phyloP scores from a whole-genome alignment of 1,140 invertebrate genomes.

The Orussus abietinus region DNA sequence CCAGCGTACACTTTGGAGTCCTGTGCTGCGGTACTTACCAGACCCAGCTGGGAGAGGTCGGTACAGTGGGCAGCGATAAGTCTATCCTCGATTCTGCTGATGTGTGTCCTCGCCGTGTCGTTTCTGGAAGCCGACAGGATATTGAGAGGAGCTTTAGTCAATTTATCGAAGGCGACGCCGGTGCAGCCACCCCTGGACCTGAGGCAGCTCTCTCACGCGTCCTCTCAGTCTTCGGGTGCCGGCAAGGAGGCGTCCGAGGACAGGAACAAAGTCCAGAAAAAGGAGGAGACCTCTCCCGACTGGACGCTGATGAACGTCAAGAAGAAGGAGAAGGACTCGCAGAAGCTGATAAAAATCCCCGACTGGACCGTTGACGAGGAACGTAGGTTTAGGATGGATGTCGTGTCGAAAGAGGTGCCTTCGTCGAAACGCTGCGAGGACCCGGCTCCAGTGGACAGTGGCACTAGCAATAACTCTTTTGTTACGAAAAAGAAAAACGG shows the following conservation, averaged over 20 bases:
- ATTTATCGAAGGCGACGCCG: conserved; percentile 48
- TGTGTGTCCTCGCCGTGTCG: conserved; percentile 66
- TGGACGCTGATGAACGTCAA: conserved; percentile 38
- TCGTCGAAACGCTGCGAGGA: conserved; percentile 25
- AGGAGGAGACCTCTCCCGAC: conserved; percentile 26
- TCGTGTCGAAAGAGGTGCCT: conserved; percentile 30
- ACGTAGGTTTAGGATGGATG: conserved; percentile 39
- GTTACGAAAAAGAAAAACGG: conserved; percentile 22
- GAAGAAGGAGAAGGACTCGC: conserved; percentile 31
- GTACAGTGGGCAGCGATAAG: conserved; percentile 67
- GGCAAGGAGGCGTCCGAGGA: conserved; percentile 20
- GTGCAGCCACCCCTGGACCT: conserved; percentile 61
- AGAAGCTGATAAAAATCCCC: conserved; percentile 32
- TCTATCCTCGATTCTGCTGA: conserved; percentile 62
- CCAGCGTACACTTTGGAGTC: conserved; percentile 70
- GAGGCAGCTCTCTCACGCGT: conserved; percentile 46
- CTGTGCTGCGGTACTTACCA: conserved; percentile 68
- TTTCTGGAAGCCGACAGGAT: conserved; percentile 75
- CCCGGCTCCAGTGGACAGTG: neutral
- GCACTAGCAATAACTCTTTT: conserved; percentile 4
- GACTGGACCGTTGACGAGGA: conserved; percentile 43
- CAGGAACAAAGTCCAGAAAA: conserved; percentile 9
- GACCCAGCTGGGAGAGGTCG: conserved; percentile 76
- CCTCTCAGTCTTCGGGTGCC: conserved; percentile 26
- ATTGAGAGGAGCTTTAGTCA: conserved; percentile 55